Percentiles rank a stretch among this genome's conserved stretches.
Conservation (phyloP, 2,888 invertebrate species). For the Ommatoiulus sabulosus region DNA sequence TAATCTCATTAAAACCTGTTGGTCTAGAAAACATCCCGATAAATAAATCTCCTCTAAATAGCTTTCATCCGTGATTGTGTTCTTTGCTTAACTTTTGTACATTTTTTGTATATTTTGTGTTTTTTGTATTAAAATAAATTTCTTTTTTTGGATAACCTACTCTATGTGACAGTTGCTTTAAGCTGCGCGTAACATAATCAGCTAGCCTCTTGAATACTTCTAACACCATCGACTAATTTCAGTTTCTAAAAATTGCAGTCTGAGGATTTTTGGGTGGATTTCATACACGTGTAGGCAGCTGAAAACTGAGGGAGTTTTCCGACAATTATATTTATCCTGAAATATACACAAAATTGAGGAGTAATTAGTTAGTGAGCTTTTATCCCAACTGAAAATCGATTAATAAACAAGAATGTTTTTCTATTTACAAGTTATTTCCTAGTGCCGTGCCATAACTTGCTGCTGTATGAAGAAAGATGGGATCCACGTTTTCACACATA, state of each 20-base stretch:
- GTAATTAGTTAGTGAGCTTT: not conserved
- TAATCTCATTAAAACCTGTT: not conserved
- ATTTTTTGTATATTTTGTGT: conserved; percentile 47
- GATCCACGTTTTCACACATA: conserved; percentile 50
- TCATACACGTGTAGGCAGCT: not conserved
- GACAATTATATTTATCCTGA: conserved; percentile 38
- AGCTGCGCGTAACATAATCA: not conserved
- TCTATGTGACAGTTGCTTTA: not conserved
- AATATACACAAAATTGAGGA: not conserved
- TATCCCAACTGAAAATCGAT: not conserved
- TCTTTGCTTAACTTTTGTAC: conserved; percentile 36
- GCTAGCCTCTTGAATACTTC: not conserved
- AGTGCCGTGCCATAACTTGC: conserved; percentile 45
- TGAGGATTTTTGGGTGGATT: not conserved
- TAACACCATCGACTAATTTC: not conserved
- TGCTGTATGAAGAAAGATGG: conserved; percentile 46
- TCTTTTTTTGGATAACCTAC: not conserved
- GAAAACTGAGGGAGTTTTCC: conserved; percentile 22
- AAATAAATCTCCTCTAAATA: not conserved
- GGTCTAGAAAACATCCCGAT: not conserved
- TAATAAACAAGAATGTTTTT: not conserved
- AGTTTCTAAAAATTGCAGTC: not conserved
- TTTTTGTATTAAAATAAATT: conserved; percentile 48
- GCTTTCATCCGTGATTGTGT: not conserved
- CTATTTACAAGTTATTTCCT: conserved; percentile 48